Evolutionary conservation across 1,140 invertebrate genomes (phyloP).

Genomic region (Chironomus striatipennis): DNA sequence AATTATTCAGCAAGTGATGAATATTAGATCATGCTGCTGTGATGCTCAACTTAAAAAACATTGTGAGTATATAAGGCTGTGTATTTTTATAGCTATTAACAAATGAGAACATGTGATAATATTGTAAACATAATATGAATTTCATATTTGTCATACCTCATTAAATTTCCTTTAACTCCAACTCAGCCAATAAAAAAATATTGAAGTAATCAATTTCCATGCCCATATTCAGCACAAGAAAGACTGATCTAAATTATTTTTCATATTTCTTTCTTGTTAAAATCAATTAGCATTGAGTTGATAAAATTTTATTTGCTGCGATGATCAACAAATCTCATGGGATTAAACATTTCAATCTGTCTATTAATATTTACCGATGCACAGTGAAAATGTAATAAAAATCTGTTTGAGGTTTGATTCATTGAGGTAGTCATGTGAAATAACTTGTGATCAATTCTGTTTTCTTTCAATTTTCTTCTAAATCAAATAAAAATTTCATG

Average conservation of each 20-base stretch:
- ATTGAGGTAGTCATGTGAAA: no score
- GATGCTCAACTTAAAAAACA: constrained; percentile 20
- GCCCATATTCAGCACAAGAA: background rate
- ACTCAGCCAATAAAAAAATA: no score
- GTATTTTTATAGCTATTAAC: background rate
- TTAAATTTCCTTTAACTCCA: background rate
- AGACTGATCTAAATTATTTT: background rate
- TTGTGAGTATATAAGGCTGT: background rate
- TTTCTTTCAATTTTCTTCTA: no score
- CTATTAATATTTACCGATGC: no score
- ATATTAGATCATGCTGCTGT: constrained; percentile 1
- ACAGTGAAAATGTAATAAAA: no score
- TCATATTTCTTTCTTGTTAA: no score
- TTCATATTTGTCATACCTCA: background rate
- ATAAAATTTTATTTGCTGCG: background rate
- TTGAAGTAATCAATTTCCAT: background rate
- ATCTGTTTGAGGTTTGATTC: no score
- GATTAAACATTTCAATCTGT: no score
- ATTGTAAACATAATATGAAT: background rate
- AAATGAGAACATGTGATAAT: background rate
- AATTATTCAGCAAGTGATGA: background rate
- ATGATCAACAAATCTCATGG: background rate
- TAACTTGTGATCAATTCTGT: no score
- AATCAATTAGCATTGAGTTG: background rate
- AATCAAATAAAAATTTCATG: no score